These are phyloP conservation scores for Oryctolagus cuniculus DNA, from an alignment of 2,113 vertebrate species.

Conservation along the genomic window DNA sequence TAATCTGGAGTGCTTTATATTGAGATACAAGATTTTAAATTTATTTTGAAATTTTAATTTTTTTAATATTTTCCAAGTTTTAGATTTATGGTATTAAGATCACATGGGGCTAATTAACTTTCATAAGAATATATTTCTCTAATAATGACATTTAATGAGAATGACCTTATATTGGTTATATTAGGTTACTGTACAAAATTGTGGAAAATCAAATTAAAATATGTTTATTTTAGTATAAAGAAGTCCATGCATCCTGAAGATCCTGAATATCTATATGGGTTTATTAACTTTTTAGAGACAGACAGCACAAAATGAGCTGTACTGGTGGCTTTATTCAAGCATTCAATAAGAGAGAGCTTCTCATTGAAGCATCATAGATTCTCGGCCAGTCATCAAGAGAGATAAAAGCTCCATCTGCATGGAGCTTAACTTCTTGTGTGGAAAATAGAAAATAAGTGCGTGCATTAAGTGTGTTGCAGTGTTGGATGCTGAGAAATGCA, in stretches of 20 bases:
- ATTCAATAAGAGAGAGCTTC: background rate
- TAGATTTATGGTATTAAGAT: background rate
- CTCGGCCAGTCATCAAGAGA: background rate
- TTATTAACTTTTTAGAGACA: background rate
- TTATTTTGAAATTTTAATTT: background rate
- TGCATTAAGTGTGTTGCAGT: background rate
- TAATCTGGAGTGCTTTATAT: background rate
- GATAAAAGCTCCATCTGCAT: background rate
- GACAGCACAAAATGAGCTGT: background rate
- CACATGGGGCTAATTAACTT: background rate
- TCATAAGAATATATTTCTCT: background rate
- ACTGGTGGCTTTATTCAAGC: background rate
- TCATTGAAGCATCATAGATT: background rate
- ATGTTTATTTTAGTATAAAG: no score
- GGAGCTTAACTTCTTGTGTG: background rate
- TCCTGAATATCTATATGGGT: background rate
- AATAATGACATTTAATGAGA: background rate
- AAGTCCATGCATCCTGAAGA: no score
- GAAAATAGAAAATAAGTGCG: background rate
- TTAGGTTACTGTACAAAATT: no score
- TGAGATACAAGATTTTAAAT: background rate
- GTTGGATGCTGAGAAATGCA: background rate
- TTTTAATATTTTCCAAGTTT: background rate
- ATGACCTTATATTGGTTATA: background rate
- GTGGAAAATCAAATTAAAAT: no score